Percentiles rank a stretch among this genome's conserved stretches.
Evolutionary conservation across 2,888 invertebrate genomes (phyloP).

Genomic region (Eilema griseolum): DNA sequence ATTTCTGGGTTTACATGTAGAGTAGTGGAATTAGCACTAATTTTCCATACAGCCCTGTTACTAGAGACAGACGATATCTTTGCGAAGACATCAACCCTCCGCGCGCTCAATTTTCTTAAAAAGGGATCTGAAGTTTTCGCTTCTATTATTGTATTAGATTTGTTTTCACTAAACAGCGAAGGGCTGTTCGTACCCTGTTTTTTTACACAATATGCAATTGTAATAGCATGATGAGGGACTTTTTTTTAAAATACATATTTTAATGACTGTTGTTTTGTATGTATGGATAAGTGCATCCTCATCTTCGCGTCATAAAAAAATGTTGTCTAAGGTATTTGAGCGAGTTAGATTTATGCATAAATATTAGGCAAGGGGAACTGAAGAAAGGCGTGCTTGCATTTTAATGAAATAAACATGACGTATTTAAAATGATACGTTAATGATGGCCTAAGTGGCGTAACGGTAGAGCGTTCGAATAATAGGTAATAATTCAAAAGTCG

Average conservation of each 20-base stretch:
- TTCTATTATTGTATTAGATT: neutral
- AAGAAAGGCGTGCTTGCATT: neutral
- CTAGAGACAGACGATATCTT: no score
- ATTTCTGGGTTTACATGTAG: neutral
- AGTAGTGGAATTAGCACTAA: neutral
- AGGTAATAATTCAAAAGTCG: neutral
- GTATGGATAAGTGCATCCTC: neutral
- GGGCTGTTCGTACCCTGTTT: slow-evolving; percentile 19
- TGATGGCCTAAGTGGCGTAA: neutral
- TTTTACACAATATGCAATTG: slow-evolving; percentile 20
- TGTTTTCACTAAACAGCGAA: slow-evolving; percentile 10
- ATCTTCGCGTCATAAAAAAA: neutral
- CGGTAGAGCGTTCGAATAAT: neutral
- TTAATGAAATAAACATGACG: neutral
- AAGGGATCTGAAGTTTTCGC: neutral
- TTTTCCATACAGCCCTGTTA: no score
- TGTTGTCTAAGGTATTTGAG: neutral
- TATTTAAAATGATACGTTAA: neutral
- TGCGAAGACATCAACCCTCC: neutral
- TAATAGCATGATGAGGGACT: neutral
- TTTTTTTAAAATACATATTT: slow-evolving; percentile 5
- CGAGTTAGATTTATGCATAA: neutral
- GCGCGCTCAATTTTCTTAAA: neutral
- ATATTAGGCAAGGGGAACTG: neutral
- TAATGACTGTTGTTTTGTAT: slow-evolving; percentile 2